Evolutionary conservation across 2,888 invertebrate genomes (phyloP), one percentile per base, ranked within the genome.

Genomic region (Eilema sororculum): DNA sequence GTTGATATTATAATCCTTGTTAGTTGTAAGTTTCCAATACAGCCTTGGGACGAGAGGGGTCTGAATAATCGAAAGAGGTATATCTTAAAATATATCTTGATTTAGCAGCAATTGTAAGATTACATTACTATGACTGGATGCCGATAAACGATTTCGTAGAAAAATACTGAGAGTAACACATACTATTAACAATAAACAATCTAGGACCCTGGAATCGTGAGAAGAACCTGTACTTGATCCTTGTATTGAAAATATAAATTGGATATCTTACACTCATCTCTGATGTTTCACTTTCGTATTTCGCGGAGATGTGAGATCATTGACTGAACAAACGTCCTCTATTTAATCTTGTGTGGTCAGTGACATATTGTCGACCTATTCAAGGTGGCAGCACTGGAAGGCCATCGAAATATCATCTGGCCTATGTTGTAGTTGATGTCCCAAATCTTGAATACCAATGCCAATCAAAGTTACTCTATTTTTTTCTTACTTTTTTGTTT

Each of bases 341-440:
- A 41, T 30, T 60, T 60, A 66, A 58, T 37, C 24, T 58, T 58
- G 37, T 58, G 25, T 65, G 65, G 58, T 58, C 57, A 65, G 16
- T 57, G 65, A 58, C 57, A 37, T 37, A 58, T n/a, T 28, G 24
- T n/a, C 33, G 30, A 58, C 52, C 33, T 65, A 58, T 12, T 57
- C 57, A 65, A 65, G 37, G 33, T 58, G 24, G n/a, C 12, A 30
- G 10, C 20, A 28, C 25, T 12, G 41, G 22, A 56, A 24, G 20
- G 28, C 12, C 25, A 22, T 3, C 30, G 0, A 65, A 65, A 58
- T 58, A 25, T 22, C 24, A n/a, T n/a, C n/a, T n/a, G n/a, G n/a
- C n/a, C n/a, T 58, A 58, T 46, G 6, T 6, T 46, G 20, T 20
- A 46, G 20, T 46, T 46, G 8, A 46, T 20, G 20, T 46, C 6